Conservation (phyloP, 2,113 vertebrate species). For the Ornithorhynchus anatinus region DNA sequence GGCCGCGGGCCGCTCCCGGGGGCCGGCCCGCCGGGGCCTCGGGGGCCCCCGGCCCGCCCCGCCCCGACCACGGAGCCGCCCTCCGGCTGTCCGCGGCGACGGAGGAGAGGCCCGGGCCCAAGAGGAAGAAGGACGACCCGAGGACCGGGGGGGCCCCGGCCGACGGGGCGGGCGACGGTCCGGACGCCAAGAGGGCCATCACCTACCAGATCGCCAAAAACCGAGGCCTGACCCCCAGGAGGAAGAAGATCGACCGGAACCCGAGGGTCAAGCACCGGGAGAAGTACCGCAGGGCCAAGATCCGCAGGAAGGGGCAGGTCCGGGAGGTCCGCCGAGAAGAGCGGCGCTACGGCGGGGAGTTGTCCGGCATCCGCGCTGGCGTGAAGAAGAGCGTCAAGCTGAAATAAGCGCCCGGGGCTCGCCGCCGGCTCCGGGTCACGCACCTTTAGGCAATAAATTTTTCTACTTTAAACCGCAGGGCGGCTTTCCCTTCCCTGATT, state of each 20-base stretch:
- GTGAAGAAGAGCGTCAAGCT: constrained; percentile 95
- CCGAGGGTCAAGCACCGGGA: constrained; percentile 94
- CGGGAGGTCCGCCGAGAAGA: constrained; percentile 84
- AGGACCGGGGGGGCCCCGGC: rapidly evolving
- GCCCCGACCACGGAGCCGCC: constrained; percentile 80
- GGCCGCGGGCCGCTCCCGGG: no score
- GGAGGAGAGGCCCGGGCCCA: constrained; percentile 61
- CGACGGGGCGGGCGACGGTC: constrained; percentile 19
- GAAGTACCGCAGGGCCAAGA: constrained; percentile 90
- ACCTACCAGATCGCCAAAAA: constrained; percentile 79
- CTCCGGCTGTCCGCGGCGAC: constrained; percentile 74
- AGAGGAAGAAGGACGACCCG: constrained; percentile 64
- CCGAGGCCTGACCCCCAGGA: constrained; percentile 89
- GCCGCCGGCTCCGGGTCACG: not conserved
- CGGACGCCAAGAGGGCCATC: constrained; percentile 66
- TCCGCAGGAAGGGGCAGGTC: constrained; percentile 93
- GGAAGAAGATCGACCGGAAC: constrained; percentile 96
- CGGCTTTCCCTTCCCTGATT: not conserved
- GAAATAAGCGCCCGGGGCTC: constrained; percentile 65
- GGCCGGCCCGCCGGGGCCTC: constrained; percentile 62
- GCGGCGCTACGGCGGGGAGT: constrained; percentile 83
- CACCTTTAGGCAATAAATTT: constrained; percentile 32
- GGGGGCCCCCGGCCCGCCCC: no score
- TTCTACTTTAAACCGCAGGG: not conserved
- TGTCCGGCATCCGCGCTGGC: constrained; percentile 91